Percentiles rank a stretch among this genome's conserved stretches.
Conservation (phyloP, 2,888 invertebrate species). For the Muschampia plurimacula region DNA sequence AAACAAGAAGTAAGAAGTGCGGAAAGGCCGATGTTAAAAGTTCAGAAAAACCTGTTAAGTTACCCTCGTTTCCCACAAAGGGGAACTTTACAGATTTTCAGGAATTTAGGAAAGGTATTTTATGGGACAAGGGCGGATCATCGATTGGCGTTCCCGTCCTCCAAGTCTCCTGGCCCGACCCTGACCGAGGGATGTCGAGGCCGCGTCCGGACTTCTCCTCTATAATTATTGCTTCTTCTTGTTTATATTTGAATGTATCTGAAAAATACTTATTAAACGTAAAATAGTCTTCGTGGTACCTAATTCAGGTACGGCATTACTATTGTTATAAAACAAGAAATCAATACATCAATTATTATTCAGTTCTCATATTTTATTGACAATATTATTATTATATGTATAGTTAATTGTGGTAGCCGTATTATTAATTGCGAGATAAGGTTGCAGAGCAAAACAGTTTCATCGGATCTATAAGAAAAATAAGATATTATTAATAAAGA, state of each 20-base stretch:
- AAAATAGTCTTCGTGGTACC: too few species aligned
- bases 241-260: neutral
- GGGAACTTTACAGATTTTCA: too few species aligned
- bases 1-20: neutral
- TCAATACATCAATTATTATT: neutral
- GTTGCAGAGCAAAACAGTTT: too few species aligned
- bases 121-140: constrained; percentile 65
- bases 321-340: too few species aligned
- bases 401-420: neutral
- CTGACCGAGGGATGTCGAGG: constrained; percentile 57
- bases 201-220: neutral
- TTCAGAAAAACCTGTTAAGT: neutral
- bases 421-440: neutral
- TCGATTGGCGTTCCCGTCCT: constrained; percentile 58
- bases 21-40: neutral
- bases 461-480: too few species aligned
- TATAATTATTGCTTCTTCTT: neutral
- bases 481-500: too few species aligned
- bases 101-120: constrained; percentile 27
- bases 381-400: neutral
- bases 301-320: too few species aligned
- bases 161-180: constrained; percentile 62
- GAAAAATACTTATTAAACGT: too few species aligned
- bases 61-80: neutral
- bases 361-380: neutral